Conservation (phyloP, 1,140 invertebrate genomes). For the Bombus waltoni region DNA sequence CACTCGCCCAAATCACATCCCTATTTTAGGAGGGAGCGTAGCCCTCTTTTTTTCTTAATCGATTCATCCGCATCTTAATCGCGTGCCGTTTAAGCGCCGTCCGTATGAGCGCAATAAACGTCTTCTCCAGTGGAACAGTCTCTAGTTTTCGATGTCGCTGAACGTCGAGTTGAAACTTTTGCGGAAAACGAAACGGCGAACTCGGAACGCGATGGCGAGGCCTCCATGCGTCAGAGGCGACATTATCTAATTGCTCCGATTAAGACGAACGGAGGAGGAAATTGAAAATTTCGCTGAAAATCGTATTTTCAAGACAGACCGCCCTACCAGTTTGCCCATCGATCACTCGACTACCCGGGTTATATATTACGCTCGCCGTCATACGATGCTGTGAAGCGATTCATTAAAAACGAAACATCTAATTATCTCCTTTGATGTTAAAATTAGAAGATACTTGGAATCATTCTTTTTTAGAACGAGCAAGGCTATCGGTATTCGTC, state of each 20-base stretch:
- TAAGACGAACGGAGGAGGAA: conserved; percentile 4
- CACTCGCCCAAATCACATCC: too few species aligned
- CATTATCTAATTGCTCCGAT: conserved; percentile 15
- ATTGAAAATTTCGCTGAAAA: conserved; percentile 19
- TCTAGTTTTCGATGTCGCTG: background rate
- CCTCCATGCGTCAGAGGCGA: background rate
- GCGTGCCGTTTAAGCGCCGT: background rate
- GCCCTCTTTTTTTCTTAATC: background rate
- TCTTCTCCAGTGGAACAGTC: background rate
- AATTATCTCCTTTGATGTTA: conserved; percentile 6
- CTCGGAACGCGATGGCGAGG: background rate
- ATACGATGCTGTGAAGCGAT: background rate
- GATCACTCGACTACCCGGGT: background rate
- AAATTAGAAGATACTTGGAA: background rate
- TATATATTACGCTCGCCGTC: background rate
- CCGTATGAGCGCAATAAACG: conserved; percentile 6
- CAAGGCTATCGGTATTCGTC: background rate
- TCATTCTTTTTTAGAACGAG: background rate
- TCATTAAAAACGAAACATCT: background rate
- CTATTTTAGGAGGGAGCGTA: background rate
- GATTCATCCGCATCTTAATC: conserved; percentile 27
- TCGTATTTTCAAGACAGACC: background rate
- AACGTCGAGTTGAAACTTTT: background rate
- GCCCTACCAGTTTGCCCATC: background rate
- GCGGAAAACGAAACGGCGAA: background rate